phyloP scores from a whole-genome alignment of 2,113 vertebrate genomes.

The Aplodontia rufa region DNA sequence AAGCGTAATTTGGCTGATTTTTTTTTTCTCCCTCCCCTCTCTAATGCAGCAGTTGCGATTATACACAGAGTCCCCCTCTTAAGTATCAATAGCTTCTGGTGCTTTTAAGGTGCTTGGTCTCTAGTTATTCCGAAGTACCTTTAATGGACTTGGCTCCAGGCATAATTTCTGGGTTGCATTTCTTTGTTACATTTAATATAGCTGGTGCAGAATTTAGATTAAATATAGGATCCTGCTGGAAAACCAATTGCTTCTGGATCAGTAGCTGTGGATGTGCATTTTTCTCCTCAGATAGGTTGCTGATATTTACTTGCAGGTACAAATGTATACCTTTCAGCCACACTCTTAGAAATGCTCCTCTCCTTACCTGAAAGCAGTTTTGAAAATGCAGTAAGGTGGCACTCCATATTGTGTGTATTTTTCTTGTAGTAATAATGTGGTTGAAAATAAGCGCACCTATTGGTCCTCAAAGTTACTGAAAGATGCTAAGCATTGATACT shows the following conservation, averaged over 20 bases:
- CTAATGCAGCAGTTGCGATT: constrained; percentile 96
- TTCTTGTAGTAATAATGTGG: constrained; percentile 60
- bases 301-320: constrained; percentile 61
- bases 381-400: constrained; percentile 68
- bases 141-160: constrained; percentile 97
- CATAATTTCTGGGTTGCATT: constrained; percentile 88
- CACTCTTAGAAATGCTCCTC: constrained; percentile 16
- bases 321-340: constrained; percentile 24
- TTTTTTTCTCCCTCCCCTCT: constrained; percentile 81
- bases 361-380: constrained; percentile 57
- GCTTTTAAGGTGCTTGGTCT: constrained; percentile 98
- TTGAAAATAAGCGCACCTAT: constrained; percentile 73
- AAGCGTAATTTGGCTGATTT: constrained; percentile 97
- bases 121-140: constrained; percentile 94
- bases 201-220: constrained; percentile 84
- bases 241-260: constrained; percentile 82
- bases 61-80: constrained; percentile 94
- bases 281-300: constrained; percentile 73
- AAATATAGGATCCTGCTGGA: constrained; percentile 81
- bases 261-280: constrained; percentile 81
- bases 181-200: constrained; percentile 87
- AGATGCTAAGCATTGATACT: constrained; percentile 43
- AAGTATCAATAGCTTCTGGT: constrained; percentile 97
- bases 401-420: constrained; percentile 54
- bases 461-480: constrained; percentile 73